phyloP scores from a whole-genome alignment of 2,113 vertebrate genomes.

The Alligator sinensis region DNA sequence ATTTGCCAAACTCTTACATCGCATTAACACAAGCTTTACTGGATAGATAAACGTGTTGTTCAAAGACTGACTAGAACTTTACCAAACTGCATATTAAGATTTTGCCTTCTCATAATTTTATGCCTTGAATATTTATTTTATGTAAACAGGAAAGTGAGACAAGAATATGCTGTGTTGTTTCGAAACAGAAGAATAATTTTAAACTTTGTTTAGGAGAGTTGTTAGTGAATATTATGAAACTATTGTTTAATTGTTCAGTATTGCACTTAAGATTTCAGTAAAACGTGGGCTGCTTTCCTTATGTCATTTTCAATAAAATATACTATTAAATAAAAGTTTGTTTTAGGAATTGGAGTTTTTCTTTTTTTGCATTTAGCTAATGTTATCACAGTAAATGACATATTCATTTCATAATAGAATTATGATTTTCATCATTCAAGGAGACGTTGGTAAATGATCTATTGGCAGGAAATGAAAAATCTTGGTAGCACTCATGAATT shows the following conservation, averaged over 20 bases:
- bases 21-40: conserved; percentile 87
- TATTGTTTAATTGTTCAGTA: neutral
- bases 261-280: conserved; percentile 9
- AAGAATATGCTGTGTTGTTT: conserved; percentile 37
- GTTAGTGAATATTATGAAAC: neutral
- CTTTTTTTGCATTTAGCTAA: conserved; percentile 41
- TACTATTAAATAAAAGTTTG: neutral
- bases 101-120: conserved; percentile 72
- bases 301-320: neutral
- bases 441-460: neutral
- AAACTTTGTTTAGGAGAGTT: neutral
- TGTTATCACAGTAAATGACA: conserved; percentile 15
- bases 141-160: conserved; percentile 32
- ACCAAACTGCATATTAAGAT: conserved; percentile 87
- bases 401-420: conserved; percentile 37
- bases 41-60: conserved; percentile 84
- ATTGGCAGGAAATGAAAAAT: neutral
- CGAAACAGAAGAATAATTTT: conserved; percentile 15
- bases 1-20: conserved; percentile 87
- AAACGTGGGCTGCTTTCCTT: conserved; percentile 5
- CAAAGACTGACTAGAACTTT: conserved; percentile 84
- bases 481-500: neutral
- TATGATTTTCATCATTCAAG: neutral
- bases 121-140: conserved; percentile 69
- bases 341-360: conserved; percentile 4